Conservation (phyloP, 1,140 invertebrate species). For the Anastrepha ludens region DNA sequence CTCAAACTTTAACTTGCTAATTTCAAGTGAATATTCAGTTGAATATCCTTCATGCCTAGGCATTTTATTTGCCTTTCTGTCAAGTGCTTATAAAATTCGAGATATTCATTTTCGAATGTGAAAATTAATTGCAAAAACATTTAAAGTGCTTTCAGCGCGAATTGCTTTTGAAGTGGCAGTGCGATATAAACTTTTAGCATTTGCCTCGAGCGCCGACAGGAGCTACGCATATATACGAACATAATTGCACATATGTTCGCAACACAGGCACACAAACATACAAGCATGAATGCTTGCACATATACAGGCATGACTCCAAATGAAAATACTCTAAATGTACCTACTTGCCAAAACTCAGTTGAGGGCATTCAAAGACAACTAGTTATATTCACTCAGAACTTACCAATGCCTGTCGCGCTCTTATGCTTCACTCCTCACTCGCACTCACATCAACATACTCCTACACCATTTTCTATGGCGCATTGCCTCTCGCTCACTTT, state of each 20-base stretch:
- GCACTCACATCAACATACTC: not conserved
- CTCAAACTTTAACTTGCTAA: no score
- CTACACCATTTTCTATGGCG: not conserved
- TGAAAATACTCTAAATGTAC: conserved; percentile 3
- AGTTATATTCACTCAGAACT: conserved; percentile 11
- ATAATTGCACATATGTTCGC: no score
- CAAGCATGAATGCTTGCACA: not conserved
- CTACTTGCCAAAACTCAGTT: conserved; percentile 16
- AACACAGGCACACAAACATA: no score
- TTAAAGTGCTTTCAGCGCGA: conserved; percentile 43
- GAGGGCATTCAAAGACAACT: not conserved
- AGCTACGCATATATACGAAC: not conserved
- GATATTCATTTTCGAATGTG: not conserved
- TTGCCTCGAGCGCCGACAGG: not conserved
- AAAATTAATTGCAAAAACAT: conserved; percentile 45
- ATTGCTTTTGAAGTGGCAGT: conserved; percentile 20
- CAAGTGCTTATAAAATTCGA: not conserved
- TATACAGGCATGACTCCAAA: not conserved
- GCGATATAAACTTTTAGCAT: not conserved
- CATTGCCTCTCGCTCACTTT: not conserved
- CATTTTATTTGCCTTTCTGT: no score
- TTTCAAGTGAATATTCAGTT: no score
- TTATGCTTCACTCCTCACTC: not conserved
- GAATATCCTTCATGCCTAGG: no score
- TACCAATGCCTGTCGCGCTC: not conserved